Percentiles rank a stretch among this genome's conserved stretches.
Conservation (phyloP, 2,888 invertebrate species). For the Eupithecia vulgata region DNA sequence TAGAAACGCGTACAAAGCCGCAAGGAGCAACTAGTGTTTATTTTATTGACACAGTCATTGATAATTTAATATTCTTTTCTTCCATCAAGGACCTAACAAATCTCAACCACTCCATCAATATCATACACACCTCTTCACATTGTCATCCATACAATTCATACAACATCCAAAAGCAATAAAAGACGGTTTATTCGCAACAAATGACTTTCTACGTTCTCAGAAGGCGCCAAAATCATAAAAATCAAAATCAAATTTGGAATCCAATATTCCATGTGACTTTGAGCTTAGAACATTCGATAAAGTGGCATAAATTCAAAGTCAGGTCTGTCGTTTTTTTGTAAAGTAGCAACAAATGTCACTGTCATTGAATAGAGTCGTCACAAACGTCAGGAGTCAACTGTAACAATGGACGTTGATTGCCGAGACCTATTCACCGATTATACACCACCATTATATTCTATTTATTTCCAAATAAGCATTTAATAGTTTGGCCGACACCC, state of each 20-base stretch:
- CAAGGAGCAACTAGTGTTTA: too few species aligned
- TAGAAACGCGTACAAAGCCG: too few species aligned
- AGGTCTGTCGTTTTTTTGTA: neutral
- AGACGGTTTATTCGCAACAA: constrained; percentile 69
- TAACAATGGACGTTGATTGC: constrained; percentile 78
- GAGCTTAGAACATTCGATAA: constrained; percentile 27
- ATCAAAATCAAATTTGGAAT: constrained; percentile 27
- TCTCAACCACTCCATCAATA: constrained; percentile 34
- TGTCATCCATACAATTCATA: constrained; percentile 33
- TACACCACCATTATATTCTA: constrained; percentile 83
- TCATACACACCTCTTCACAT: constrained; percentile 26
- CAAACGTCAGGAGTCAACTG: constrained; percentile 67
- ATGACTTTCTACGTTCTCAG: constrained; percentile 67
- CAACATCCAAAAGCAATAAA: constrained; percentile 21
- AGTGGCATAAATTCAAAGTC: constrained; percentile 31
- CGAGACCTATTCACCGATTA: constrained; percentile 74
- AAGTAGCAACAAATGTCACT: constrained; percentile 43
- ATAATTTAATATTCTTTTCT: neutral
- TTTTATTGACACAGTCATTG: too few species aligned
- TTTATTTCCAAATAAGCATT: constrained; percentile 84
- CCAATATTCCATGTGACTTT: neutral
- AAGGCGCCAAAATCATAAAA: constrained; percentile 64
- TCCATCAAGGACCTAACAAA: constrained; percentile 9
- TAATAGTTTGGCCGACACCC: constrained; percentile 74
- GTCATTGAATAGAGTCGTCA: constrained; percentile 65